phyloP scores from a whole-genome alignment of 92 coral and sea anemone genomes.

The Montipora capitata region DNA sequence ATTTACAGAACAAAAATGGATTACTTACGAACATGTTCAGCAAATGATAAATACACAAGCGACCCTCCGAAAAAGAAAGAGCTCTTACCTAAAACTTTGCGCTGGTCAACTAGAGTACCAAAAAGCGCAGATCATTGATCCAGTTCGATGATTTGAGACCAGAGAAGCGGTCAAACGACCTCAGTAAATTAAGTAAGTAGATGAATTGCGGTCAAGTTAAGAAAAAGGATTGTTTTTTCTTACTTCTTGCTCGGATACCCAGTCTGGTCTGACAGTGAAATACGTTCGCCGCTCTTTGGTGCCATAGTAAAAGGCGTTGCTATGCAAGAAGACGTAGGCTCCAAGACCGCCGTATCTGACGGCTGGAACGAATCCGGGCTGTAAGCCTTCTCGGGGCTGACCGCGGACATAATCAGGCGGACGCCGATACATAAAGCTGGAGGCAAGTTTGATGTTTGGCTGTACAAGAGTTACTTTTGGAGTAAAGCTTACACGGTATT shows the following conservation, averaged over 20 bases:
- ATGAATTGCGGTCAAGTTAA: neutral
- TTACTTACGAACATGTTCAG: too few relatives aligned
- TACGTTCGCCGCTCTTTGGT: constrained; percentile 63
- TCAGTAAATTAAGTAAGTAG: too few relatives aligned
- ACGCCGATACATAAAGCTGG: constrained; percentile 91
- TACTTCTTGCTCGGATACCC: constrained; percentile 92
- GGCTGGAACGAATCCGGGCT: constrained; percentile 92
- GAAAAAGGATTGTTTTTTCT: constrained; percentile 95
- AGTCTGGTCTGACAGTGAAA: constrained; percentile 92
- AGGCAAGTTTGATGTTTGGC: constrained; percentile 82
- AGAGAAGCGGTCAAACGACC: too few relatives aligned
- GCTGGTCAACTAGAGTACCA: too few relatives aligned
- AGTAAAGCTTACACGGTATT: constrained; percentile 82
- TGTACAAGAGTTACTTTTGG: constrained; percentile 90
- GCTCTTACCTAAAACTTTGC: too few relatives aligned
- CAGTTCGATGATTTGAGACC: too few relatives aligned
- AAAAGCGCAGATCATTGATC: too few relatives aligned
- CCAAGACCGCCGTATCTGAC: constrained; percentile 78
- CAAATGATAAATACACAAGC: too few relatives aligned
- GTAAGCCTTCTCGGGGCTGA: constrained; percentile 70
- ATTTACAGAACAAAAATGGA: too few relatives aligned
- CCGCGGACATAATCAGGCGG: constrained; percentile 84
- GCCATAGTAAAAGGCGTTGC: constrained; percentile 84
- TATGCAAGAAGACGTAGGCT: constrained; percentile 85
- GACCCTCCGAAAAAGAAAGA: too few relatives aligned